Evolutionary conservation across 2,113 vertebrate species (phyloP), one percentile per base, ranked within the genome.

Genomic region (Micromys minutus): DNA sequence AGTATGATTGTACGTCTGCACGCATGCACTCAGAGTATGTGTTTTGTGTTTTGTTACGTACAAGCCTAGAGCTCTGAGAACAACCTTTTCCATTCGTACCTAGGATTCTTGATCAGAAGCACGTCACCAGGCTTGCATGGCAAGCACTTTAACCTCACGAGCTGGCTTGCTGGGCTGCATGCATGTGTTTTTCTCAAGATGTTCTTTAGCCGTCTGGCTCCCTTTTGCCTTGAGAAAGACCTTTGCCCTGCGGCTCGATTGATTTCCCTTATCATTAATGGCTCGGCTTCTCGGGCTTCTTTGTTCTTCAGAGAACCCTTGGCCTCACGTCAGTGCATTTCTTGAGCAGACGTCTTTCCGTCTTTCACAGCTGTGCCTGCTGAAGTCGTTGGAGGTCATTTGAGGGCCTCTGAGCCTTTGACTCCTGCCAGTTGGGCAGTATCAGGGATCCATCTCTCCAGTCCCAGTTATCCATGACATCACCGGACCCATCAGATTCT

Each of bases 151-250:
- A 16, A 34, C 5, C 75, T 50, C 42, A 3, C 13, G 75, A 77
- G 75, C 45, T 45, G 34, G 16, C 75, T 50, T 47, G 45, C 24
- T 29, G 7, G 26, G 12, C 45, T 7, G 26, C 42, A 8, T 50
- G 74, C 47, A 12, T 36, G 36, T 19, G 4, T 55, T 92, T 92
- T 87, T 31, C 63, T 88, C 29, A n/a, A 1, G 50, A 61, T 9
- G 0, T 59, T 79, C 69, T 42, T 31, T 76, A 65, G 42, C n/a
- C 29, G 34, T 17, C 12, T 15, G 7, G 57, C 29, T 80, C 22
- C 24, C 89, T 10, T 90, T 52, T 76, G 45, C 76, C 76, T 72
- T 95, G 11, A 42, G 77, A 29, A 87, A 80, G 65, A 90, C 50
- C 10, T 90, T 95, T 52, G n/a, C 24, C 31, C 24, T 45, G 1